Conservation (phyloP, 2,888 invertebrate species). For the Hemicrepidius hirtus region DNA sequence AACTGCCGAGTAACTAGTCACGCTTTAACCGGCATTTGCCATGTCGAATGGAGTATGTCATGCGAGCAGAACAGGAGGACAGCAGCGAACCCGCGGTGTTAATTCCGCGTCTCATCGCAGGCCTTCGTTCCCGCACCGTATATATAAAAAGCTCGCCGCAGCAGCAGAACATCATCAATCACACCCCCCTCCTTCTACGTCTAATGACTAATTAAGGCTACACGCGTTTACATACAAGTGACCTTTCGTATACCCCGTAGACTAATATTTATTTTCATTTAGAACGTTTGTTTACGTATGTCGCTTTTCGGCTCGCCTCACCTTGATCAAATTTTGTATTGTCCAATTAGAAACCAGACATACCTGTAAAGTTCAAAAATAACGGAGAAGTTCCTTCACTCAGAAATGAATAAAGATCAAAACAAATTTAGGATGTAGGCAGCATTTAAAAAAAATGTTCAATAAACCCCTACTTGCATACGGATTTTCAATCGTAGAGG, state of each 20-base stretch:
- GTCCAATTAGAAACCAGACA: background rate
- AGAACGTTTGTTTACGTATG: constrained; percentile 37
- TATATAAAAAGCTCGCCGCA: constrained; percentile 64
- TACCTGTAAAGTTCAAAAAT: background rate
- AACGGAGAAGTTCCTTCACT: constrained; percentile 2
- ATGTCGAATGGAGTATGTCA: constrained; percentile 67
- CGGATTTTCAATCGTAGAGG: no score
- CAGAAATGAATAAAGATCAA: background rate
- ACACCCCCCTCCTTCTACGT: constrained; percentile 45
- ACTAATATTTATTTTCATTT: constrained; percentile 52
- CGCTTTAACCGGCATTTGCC: constrained; percentile 67
- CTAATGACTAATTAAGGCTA: constrained; percentile 62
- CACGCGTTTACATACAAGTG: constrained; percentile 58
- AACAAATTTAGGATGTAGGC: no score
- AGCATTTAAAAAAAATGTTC: no score
- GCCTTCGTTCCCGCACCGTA: constrained; percentile 56
- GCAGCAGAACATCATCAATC: constrained; percentile 61
- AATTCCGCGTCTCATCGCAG: constrained; percentile 63
- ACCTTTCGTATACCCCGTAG: constrained; percentile 48
- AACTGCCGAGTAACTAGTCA: constrained; percentile 63
- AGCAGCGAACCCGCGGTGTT: constrained; percentile 61
- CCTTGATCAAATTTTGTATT: constrained; percentile 34
- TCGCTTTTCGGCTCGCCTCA: constrained; percentile 30
- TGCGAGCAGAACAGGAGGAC: constrained; percentile 64
- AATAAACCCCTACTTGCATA: no score